phyloP scores from a whole-genome alignment of 2,888 invertebrate genomes.

The Dermolepida albohirtum region DNA sequence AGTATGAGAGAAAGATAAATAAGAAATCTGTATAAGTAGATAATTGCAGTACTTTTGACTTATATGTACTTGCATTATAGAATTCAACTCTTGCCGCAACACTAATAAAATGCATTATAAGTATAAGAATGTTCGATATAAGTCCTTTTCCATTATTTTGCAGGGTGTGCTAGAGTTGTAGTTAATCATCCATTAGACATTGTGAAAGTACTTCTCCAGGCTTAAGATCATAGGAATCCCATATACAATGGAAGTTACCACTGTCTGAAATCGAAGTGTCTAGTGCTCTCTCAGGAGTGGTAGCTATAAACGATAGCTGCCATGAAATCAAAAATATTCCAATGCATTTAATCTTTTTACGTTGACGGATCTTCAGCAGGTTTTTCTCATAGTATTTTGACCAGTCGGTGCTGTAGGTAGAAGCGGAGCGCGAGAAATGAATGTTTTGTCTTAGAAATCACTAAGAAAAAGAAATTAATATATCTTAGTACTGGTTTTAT shows the following conservation, averaged over 20 bases:
- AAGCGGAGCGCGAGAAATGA: no score
- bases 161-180: conserved; percentile 90
- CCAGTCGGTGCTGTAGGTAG: no score
- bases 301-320: conserved; percentile 90
- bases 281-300: conserved; percentile 91
- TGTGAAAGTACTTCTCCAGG: conserved; percentile 89
- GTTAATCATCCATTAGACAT: conserved; percentile 95
- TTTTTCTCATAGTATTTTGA: conserved; percentile 83
- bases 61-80: no score
- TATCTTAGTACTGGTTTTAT: no score
- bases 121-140: no score
- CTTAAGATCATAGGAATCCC: conserved; percentile 73
- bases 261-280: conserved; percentile 86
- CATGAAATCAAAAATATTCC: conserved; percentile 74
- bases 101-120: no score
- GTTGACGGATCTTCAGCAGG: conserved; percentile 86
- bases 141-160: conserved; percentile 23
- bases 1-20: no score
- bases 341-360: conserved; percentile 76
- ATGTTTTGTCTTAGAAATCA: no score
- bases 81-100: no score
- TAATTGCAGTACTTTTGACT: no score
- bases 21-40: no score
- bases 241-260: conserved; percentile 77
- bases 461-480: no score